Base-by-base conservation (phyloP, 2,113 vertebrate species). In the Pipa parva region DNA sequence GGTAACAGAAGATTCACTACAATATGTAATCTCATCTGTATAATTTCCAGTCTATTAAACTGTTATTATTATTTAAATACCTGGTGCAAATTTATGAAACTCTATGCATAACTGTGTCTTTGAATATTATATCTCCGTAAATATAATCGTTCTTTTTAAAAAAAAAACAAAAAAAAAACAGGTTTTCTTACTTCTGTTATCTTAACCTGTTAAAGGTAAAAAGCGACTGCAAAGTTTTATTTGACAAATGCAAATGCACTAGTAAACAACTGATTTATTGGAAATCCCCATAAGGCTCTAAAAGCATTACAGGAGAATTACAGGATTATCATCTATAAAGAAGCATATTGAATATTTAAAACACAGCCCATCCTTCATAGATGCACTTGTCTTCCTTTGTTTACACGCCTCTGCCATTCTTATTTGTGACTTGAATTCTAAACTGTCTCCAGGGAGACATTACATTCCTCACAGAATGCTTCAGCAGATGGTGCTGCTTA, bases 401-500 rank as follows among this genome's bases (percentile, higher is more conserved):
- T 92, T 88, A 90, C 83, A 88, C 84, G 78, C 81, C 79, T 71
- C 82, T 81, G 83, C 82, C 81, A 90, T 89, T 76, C 74, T 89
- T 87, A 82, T 85, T 77, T 88, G 86, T 89, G 89, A 89, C 85
- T 76, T 86, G 85, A 87, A 90, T 88, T 84, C 85, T 87, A 89
- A 92, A 81, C 79, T 83, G 70, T 88, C 89, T 88, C 90, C 77
- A 63, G 87, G 88, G 90, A 86, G 78, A 84, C 59, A 33, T 85
- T 83, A 83, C 83, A 89, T 83, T 81, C 83, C 82, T 81, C 84
- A 83, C 86, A 89, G 87, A 86, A 85, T 85, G 84, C 84, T 78
- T 83, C 74, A 77, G 81, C 88, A 92, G 90, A 91, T 91, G 88
- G 86, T 83, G 80, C 67, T 83, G 86, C 81, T 84, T 87, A n/a